Evolutionary conservation across 2,888 invertebrate genomes (phyloP).

Genomic region (Andrena camellia): DNA sequence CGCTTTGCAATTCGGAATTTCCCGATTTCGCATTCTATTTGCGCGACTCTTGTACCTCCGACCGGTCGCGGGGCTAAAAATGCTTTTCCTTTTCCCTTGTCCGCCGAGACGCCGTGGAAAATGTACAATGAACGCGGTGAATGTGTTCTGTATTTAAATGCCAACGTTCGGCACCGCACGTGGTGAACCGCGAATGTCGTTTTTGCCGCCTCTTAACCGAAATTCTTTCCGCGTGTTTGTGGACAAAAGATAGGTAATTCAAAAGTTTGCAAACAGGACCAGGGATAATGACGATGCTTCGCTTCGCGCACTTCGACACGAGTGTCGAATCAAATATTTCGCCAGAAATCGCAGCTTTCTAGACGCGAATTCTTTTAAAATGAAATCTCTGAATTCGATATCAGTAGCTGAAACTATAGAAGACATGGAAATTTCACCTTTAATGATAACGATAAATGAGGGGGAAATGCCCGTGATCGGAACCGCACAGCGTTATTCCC

Average conservation of each 20-base stretch:
- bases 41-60: conserved; percentile 27
- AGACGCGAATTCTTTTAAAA: no score
- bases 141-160: conserved; percentile 30
- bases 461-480: background rate
- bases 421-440: no score
- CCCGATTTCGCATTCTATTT: conserved; percentile 52
- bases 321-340: no score
- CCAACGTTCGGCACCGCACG: background rate
- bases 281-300: no score
- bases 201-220: background rate
- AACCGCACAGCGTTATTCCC: background rate
- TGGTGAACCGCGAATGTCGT: background rate
- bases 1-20: conserved; percentile 68
- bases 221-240: background rate
- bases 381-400: no score
- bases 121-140: conserved; percentile 23
- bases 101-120: background rate
- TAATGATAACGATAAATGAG: background rate
- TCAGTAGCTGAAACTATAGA: no score
- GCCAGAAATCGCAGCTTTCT: no score
- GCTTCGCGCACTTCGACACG: no score
- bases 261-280: no score
- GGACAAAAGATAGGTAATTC: no score
- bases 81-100: background rate
- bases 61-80: conserved; percentile 19